These are phyloP conservation scores for Neoscelio sp. DNA, from an alignment of 2,888 invertebrate species.

Conservation along the genomic window DNA sequence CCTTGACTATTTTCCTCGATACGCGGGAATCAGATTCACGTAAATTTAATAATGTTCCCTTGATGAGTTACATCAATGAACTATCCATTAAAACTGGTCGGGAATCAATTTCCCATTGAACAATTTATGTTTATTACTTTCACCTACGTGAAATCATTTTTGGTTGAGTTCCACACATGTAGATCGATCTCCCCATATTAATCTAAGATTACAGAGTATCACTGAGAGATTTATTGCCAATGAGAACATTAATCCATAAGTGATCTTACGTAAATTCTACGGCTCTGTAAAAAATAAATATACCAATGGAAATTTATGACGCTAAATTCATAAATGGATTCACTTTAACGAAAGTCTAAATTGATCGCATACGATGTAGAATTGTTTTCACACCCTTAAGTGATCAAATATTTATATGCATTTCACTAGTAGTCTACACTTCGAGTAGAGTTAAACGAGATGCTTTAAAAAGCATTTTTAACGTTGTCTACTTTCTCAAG, in stretches of 20 bases:
- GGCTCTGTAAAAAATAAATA: slow-evolving; percentile 32
- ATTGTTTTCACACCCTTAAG: too few relatives aligned
- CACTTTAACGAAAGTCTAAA: slow-evolving; percentile 14
- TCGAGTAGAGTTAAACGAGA: too few relatives aligned
- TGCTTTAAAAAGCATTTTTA: too few relatives aligned
- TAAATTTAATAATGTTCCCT: slow-evolving; percentile 35
- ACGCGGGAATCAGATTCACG: slow-evolving; percentile 5
- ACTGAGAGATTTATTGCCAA: slow-evolving; percentile 53
- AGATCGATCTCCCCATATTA: slow-evolving; percentile 44
- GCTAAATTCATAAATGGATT: slow-evolving; percentile 17
- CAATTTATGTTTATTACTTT: slow-evolving; percentile 59
- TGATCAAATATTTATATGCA: not conserved
- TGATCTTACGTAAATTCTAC: slow-evolving; percentile 45
- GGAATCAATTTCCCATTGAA: slow-evolving; percentile 45
- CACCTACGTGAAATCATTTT: slow-evolving; percentile 54
- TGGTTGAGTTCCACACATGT: slow-evolving; percentile 29
- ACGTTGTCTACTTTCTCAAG: too few relatives aligned
- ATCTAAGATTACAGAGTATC: slow-evolving; percentile 53
- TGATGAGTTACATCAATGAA: slow-evolving; percentile 52
- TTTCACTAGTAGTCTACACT: too few relatives aligned
- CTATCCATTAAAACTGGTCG: slow-evolving; percentile 48
- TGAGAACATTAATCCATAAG: slow-evolving; percentile 40
- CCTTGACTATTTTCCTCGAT: slow-evolving; percentile 40
- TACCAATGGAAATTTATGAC: slow-evolving; percentile 29
- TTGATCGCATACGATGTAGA: too few relatives aligned